Base-by-base conservation (phyloP, 1,140 invertebrate species). In the Drosophila tani region DNA sequence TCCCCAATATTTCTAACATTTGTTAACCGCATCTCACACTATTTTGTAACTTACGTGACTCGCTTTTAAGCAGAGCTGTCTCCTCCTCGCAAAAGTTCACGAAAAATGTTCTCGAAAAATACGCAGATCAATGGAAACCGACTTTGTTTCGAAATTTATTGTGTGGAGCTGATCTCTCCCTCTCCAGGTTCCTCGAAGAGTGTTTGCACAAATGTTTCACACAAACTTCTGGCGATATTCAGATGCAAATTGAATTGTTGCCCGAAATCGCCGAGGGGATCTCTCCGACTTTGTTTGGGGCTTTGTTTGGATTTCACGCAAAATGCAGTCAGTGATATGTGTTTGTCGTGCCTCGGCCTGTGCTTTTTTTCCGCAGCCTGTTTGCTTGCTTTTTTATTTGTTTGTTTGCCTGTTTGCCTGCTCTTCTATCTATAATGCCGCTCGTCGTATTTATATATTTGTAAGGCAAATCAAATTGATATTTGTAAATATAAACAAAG, bases 401-500 rank as follows among this genome's bases (percentile, higher is more conserved):
- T 55, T 35, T 12, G 35, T 38, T 53, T 32, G 50, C 32, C 32
- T 53, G 50, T 14, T 38, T 55, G 53, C 8, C 15, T 7, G 32
- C 35, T 27, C 21, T 43, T 45, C 38, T 58, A 56, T 40, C 53
- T 58, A 58, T 43, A 58, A 58, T 38, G 56, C 56, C 56, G 56
- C 38, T 43, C 56, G 56, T 65, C 53, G 53, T 56, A n/a, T 56
- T 35, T 46, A 45, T 68, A 40, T 63, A 17, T 71, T 67, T 71
- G 21, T 73, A 40, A 43, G 58, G n/a, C 35, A 51, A 60, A 66
- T 73, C 53, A 69, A 69, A 73, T 69, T 73, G 69, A 73, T 74
- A 74, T 78, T 78, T 69, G 75, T 78, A 62, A 78, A 78, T 78
- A 78, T 78, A 78, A 77, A 77, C 75, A 77, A 76, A 75, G 71